Conservation (phyloP, 2,888 invertebrate species). For the Pheosia tremula region DNA sequence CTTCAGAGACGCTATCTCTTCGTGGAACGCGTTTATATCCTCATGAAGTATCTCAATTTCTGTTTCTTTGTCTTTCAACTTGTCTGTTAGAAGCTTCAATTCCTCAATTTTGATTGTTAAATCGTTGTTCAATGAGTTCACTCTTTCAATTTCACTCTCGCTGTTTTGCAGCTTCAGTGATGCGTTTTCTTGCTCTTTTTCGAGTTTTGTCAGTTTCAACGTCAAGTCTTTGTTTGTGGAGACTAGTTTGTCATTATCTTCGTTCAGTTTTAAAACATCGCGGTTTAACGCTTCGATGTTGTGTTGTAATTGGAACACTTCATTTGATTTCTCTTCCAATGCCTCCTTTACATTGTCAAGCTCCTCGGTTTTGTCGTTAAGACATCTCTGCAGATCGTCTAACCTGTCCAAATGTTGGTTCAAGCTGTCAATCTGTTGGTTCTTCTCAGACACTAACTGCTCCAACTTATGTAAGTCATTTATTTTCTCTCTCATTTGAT, state of each 20-base stretch:
- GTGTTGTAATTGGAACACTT: constrained; percentile 71
- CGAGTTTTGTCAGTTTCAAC: constrained; percentile 66
- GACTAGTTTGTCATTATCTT: constrained; percentile 71
- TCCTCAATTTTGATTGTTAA: constrained; percentile 71
- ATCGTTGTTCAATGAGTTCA: constrained; percentile 69
- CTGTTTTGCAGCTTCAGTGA: constrained; percentile 70
- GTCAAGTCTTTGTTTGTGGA: constrained; percentile 67
- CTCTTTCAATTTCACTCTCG: constrained; percentile 66
- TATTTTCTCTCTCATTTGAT: constrained; percentile 78
- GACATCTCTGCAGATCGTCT: constrained; percentile 77
- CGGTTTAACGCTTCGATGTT: constrained; percentile 63
- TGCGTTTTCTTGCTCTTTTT: constrained; percentile 77
- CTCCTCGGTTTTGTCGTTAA: constrained; percentile 78
- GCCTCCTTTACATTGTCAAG: constrained; percentile 75
- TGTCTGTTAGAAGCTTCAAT: constrained; percentile 67
- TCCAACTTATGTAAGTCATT: constrained; percentile 79
- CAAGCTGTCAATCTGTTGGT: constrained; percentile 79
- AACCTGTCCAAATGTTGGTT: constrained; percentile 79
- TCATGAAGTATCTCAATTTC: constrained; percentile 83
- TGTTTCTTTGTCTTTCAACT: constrained; percentile 79
- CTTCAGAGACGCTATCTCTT: constrained; percentile 76
- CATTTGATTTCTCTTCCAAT: constrained; percentile 73
- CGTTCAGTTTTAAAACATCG: constrained; percentile 68
- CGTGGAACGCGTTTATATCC: constrained; percentile 78
- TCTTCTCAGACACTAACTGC: constrained; percentile 82